Conservation (phyloP, 2,888 invertebrate genomes). For the Kuschelorhynchus macadamiae region DNA sequence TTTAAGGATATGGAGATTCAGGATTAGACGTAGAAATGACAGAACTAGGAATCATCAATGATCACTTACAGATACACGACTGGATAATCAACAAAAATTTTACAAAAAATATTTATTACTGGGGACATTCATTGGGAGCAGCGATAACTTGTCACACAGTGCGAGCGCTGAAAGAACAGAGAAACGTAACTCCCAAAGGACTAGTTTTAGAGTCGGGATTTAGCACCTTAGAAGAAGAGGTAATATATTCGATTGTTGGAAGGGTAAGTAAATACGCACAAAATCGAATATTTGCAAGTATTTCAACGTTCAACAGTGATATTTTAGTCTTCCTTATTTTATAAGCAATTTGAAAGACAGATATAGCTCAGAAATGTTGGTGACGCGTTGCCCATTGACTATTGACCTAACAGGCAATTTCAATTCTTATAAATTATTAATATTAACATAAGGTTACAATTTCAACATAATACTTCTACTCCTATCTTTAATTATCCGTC, state of each 20-base stretch:
- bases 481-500: no score
- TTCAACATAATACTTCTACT: no score
- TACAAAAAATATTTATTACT: conserved; percentile 60
- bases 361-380: no score
- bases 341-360: no score
- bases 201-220: conserved; percentile 63
- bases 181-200: conserved; percentile 56
- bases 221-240: conserved; percentile 61
- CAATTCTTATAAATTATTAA: no score
- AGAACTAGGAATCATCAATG: conserved; percentile 62
- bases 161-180: conserved; percentile 52
- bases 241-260: conserved; percentile 56
- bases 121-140: conserved; percentile 65
- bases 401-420: no score
- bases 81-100: conserved; percentile 59
- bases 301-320: no score
- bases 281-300: no score
- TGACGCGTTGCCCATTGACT: no score
- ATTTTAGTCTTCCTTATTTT: no score
- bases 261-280: conserved; percentile 49
- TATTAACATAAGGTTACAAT: no score
- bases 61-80: conserved; percentile 62
- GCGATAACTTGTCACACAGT: conserved; percentile 60
- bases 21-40: conserved; percentile 55
- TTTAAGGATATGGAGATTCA: conserved; percentile 65